phyloP scores from a whole-genome alignment of 1,140 invertebrate genomes.

The Gryllus bimaculatus region DNA sequence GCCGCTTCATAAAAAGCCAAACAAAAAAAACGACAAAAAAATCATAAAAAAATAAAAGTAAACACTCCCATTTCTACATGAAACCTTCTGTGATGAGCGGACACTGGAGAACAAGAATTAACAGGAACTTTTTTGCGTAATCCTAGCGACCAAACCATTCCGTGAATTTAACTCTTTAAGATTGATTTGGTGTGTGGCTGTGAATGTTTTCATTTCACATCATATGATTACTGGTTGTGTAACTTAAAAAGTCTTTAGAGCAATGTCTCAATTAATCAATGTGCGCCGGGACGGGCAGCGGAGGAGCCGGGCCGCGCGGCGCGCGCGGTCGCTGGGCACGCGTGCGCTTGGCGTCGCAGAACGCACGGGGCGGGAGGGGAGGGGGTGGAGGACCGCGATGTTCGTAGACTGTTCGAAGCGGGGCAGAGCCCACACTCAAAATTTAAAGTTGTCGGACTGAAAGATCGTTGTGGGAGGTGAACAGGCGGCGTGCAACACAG shows the following conservation, averaged over 20 bases:
- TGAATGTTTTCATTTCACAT: constrained; percentile 1
- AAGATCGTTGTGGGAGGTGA: neutral
- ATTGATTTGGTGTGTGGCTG: constrained; percentile 3
- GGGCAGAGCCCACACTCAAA: no score
- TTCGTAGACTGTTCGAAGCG: no score
- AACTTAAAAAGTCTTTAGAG: neutral
- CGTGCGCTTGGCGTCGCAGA: no score
- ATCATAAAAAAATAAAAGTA: neutral
- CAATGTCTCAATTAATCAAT: neutral
- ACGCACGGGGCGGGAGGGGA: neutral
- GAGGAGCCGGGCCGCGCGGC: no score
- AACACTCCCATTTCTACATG: neutral
- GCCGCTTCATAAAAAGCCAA: neutral
- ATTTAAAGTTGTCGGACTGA: no score
- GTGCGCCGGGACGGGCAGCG: neutral
- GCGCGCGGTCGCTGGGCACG: neutral
- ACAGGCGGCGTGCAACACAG: neutral
- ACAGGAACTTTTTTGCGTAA: neutral
- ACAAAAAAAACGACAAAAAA: neutral
- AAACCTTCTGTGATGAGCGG: neutral
- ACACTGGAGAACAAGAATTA: neutral
- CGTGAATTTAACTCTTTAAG: neutral
- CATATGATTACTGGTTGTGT: neutral
- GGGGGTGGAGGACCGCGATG: no score
- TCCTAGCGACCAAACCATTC: neutral